phyloP scores from a whole-genome alignment of 2,797 vertebrate species.

The Microcaecilia unicolor region DNA sequence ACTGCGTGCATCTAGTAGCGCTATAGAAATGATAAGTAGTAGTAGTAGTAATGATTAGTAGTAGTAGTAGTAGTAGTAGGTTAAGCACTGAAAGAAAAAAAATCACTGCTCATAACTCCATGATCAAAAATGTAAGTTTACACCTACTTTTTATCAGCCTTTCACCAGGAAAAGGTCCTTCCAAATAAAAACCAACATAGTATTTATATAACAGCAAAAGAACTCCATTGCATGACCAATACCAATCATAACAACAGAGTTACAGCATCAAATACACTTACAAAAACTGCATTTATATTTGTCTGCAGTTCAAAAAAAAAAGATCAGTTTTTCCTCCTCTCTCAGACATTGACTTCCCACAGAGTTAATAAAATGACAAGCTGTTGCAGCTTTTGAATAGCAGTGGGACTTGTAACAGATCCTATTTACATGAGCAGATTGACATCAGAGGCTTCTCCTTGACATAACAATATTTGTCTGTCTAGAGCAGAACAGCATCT shows the following conservation, averaged over 20 bases:
- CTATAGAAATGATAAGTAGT: too few species aligned
- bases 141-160: too few species aligned
- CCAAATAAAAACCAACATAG: too few species aligned
- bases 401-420: background rate
- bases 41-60: too few species aligned
- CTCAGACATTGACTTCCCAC: background rate
- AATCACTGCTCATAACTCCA: too few species aligned
- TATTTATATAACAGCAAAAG: too few species aligned
- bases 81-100: background rate
- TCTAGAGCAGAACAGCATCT: background rate
- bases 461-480: background rate
- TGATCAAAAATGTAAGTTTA: too few species aligned
- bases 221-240: too few species aligned
- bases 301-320: background rate
- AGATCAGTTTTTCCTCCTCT: background rate
- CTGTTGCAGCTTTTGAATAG: background rate
- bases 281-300: background rate
- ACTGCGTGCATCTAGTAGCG: too few species aligned
- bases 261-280: background rate
- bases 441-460: background rate
- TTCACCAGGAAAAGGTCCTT: slow-evolving; percentile 27
- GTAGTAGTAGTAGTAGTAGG: too few species aligned
- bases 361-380: background rate
- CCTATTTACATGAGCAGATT: fast-evolving
- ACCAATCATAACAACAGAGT: background rate